A percentile compares a stretch with the other conserved stretches of the same genome.
These are phyloP conservation scores for Echinarachnius parma DNA, from an alignment of 53 echinoderm and acorn worm genomes.

Conservation along the genomic window DNA sequence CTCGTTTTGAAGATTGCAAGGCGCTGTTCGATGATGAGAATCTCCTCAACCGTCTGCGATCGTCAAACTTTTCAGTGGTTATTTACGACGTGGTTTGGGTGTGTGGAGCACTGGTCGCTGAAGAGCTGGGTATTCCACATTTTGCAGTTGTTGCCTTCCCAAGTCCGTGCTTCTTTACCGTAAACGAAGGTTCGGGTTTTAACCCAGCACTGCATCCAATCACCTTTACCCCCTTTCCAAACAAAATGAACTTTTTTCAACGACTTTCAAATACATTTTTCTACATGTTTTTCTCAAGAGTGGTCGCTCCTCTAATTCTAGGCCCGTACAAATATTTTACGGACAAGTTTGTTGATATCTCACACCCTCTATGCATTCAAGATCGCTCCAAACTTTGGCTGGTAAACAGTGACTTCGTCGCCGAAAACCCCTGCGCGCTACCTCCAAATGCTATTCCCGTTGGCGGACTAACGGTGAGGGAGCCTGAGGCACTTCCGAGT, in stretches of 20 bases:
- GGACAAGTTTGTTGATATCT: background rate
- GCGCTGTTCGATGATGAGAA: background rate
- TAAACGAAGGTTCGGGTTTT: background rate
- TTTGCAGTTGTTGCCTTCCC: background rate
- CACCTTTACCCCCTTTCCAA: background rate
- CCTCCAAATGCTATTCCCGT: conserved; percentile 60
- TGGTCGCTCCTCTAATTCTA: too few relatives aligned
- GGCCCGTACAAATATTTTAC: background rate
- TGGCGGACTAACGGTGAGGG: conserved; percentile 58
- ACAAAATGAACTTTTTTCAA: conserved; percentile 8
- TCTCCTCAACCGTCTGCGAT: background rate
- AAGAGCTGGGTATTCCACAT: conserved; percentile 4
- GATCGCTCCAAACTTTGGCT: conserved; percentile 49
- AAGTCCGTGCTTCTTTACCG: background rate
- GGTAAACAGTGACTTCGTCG: conserved; percentile 57
- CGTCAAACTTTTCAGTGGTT: conserved; percentile 25
- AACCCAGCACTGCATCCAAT: conserved; percentile 1
- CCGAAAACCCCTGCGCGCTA: conserved; percentile 54
- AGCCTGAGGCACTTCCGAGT: conserved; percentile 21
- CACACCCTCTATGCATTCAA: background rate
- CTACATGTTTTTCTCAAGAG: background rate
- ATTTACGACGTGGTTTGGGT: conserved; percentile 17
- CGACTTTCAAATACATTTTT: background rate
- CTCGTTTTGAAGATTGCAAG: conserved; percentile 6
- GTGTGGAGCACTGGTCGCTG: conserved; percentile 16